phyloP scores from a whole-genome alignment of 2,888 invertebrate genomes.

The Molorchus minor region DNA sequence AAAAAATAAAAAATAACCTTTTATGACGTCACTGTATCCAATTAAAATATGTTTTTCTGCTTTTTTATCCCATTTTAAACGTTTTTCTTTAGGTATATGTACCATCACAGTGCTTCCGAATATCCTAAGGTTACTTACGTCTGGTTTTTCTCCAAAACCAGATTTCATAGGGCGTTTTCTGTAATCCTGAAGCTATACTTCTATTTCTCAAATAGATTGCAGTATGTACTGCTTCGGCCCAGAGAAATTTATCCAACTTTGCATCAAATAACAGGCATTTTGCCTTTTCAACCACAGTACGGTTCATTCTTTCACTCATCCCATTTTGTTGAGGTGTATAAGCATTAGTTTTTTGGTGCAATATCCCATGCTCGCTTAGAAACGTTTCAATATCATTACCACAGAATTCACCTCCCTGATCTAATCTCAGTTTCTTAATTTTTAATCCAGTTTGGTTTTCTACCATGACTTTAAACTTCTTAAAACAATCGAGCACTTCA shows the following conservation, averaged over 20 bases:
- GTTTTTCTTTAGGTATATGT: conserved; percentile 35
- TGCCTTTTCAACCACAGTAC: conserved; percentile 38
- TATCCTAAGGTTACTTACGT: conserved; percentile 40
- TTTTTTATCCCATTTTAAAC: conserved; percentile 40
- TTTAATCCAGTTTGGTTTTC: conserved; percentile 43
- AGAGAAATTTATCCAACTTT: conserved; percentile 13
- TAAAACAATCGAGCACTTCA: conserved; percentile 43
- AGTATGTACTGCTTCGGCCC: conserved; percentile 32
- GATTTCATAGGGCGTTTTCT: conserved; percentile 11
- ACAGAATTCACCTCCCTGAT: conserved; percentile 40
- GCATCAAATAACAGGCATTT: conserved; percentile 26
- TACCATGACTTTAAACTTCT: conserved; percentile 46
- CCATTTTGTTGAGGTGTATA: conserved; percentile 50
- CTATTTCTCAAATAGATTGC: conserved; percentile 23
- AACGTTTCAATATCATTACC: conserved; percentile 16
- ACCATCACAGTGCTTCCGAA: conserved; percentile 37
- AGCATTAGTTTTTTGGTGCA: conserved; percentile 41
- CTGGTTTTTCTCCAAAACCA: conserved; percentile 18
- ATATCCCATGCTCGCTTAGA: conserved; percentile 35
- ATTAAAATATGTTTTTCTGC: conserved; percentile 36
- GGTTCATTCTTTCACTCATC: conserved; percentile 34
- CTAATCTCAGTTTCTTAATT: conserved; percentile 43
- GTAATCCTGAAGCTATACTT: neutral
- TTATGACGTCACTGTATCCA: conserved; percentile 38
- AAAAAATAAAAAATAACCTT: too few relatives aligned